Evolutionary conservation across 2,113 vertebrate species (phyloP), one percentile per base, ranked within the genome.

Genomic region (Zeus faber): DNA sequence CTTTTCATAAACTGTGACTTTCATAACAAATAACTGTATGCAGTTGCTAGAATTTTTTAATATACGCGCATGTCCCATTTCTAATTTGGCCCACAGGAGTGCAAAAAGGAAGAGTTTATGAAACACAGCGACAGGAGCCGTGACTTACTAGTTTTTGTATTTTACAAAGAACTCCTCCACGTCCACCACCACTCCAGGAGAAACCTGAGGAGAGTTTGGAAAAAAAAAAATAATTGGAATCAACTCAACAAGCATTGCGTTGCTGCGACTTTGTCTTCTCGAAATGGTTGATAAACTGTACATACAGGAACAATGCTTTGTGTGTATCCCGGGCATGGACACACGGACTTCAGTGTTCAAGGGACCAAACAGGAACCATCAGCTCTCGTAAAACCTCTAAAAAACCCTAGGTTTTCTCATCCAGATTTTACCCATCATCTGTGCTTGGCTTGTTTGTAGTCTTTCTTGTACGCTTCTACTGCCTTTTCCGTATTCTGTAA

Each of bases 141-240:
- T 37, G 17, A 69, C 95, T 95, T 93, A 99, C 95, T 99, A 99
- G 87, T 99, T 98, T 87, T 99, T 99, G 82, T 99, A 99, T 85
- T 99, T 99, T 25, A 99, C 97, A 88, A 93, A 99, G 83, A 92
- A 99, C 84, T 99, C 96, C 79, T 99, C 97, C 54, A 84, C 87
- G 83, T 99, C 96, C 26, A 95, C 89, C 64, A 94, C 73, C 41
- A 93, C 87, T 54, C 95, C 96, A 62, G 93, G 81, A 71, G 93
- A 91, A 39, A 96, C 69, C 97, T 99, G 77, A 14, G 83, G 67
- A 51, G 29, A 81, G 67, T 81, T 39, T 23, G 25, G 59, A 25
- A 27, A 20, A 23, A 58, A 5, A 39, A 3, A 68, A 2, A 10
- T n/a, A 17, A 11, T 1, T 16, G 3, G 3, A 2, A 39, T 39